Evolutionary conservation across 1,140 invertebrate species (phyloP).

Genomic region (Macrobrachium rosenbergii): DNA sequence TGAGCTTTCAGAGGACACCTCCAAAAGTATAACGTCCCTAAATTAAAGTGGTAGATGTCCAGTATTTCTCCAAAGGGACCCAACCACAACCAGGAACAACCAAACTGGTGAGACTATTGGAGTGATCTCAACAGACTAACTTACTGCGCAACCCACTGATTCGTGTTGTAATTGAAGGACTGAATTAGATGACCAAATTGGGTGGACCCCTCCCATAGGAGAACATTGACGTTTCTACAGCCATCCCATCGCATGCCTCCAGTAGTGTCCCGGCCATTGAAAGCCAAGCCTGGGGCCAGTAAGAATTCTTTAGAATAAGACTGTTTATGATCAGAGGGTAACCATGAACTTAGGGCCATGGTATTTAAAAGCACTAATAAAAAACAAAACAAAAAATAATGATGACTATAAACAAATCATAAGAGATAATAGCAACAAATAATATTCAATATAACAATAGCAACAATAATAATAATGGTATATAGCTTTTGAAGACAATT

Average conservation of each 20-base stretch:
- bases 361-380: background rate
- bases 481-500: too few species aligned
- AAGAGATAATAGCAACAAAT: too few species aligned
- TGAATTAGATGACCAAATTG: constrained; percentile 70
- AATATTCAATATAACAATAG: too few species aligned
- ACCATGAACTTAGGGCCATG: too few species aligned
- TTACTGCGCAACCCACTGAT: constrained; percentile 72
- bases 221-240: constrained; percentile 71
- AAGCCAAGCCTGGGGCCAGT: constrained; percentile 69
- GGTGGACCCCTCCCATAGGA: constrained; percentile 69
- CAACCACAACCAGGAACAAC: constrained; percentile 16
- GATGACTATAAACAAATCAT: too few species aligned
- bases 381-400: background rate
- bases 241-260: constrained; percentile 69
- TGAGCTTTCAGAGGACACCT: background rate
- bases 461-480: too few species aligned
- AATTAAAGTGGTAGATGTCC: background rate
- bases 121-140: constrained; percentile 50
- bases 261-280: constrained; percentile 70
- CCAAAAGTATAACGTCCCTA: too few species aligned
- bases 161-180: constrained; percentile 73
- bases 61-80: constrained; percentile 2
- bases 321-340: background rate
- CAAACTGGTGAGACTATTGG: background rate
- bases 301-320: constrained; percentile 43